Evolutionary conservation across 2,888 invertebrate genomes (phyloP), one percentile per base, ranked within the genome.

Genomic region (Microdon myrmicae): DNA sequence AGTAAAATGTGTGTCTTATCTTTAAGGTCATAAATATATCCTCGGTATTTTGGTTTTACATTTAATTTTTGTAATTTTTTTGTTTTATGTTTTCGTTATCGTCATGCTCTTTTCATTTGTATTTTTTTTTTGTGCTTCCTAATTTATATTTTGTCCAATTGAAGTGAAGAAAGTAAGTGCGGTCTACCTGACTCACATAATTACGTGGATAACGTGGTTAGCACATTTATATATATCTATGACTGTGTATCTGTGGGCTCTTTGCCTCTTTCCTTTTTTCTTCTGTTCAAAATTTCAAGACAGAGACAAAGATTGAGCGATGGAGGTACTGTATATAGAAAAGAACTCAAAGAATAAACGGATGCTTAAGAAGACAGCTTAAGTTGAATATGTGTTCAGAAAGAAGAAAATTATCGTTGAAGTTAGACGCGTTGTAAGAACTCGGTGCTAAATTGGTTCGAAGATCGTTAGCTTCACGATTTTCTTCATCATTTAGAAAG

Each of bases 331-430:
- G 13, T 7, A 3, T 10, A n/a, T 28, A 12, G 39, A 26, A 58
- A 45, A 51, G 9, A 64, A 64, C 58, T 56, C 64, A 64, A 53
- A 48, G 45, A 22, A 28, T 43, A 53, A 43, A 22, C 14, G 53
- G 31, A 51, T 51, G 73, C 72, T 75, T 74, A 76, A 76, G 78
- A 78, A 75, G 75, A 74, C 73, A 73, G 73, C 72, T 71, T 72
- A 67, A 68, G 70, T 68, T 69, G 68, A 70, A 54, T 48, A 47
- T 68, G 53, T 60, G 59, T 70, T 68, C 77, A 78, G 74, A 77
- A 75, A 74, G 73, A 74, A 77, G 77, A 77, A 78, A 77, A 75
- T 77, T 75, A 73, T 73, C 75, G 72, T 67, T 71, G 69, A 71
- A 69, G 73, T 71, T 71, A 72, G 76, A 75, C 73, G 78, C 72